Percentiles rank a stretch among this genome's conserved stretches.
Evolutionary conservation across 2,797 vertebrate genomes (phyloP).

Genomic region (Crypturellus tataupa): DNA sequence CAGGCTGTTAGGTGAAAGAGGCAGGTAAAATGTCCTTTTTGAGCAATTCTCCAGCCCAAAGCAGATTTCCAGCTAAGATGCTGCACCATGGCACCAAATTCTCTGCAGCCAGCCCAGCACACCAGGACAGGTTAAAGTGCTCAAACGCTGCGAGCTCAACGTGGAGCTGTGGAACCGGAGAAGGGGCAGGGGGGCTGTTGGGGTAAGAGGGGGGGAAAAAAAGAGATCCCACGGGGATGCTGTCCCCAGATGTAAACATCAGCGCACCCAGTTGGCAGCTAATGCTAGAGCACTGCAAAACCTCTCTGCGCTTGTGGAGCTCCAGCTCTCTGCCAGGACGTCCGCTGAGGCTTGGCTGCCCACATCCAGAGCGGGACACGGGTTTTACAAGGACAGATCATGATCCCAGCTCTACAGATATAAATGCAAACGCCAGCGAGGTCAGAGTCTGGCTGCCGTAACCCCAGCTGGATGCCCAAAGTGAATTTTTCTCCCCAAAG

Average conservation of each 20-base stretch:
- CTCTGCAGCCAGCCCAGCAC: conserved; percentile 32
- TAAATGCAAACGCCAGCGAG: not conserved
- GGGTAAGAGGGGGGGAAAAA: not conserved
- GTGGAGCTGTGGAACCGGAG: conserved; percentile 18
- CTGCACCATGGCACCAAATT: conserved; percentile 7
- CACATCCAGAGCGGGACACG: not conserved
- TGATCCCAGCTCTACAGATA: not conserved
- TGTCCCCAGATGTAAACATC: conserved; percentile 26
- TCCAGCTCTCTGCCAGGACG: conserved; percentile 9
- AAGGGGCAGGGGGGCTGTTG: not conserved
- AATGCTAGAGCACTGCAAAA: conserved; percentile 31
- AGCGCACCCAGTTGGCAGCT: conserved; percentile 32
- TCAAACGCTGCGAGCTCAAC: conserved; percentile 47
- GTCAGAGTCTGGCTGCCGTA: not conserved
- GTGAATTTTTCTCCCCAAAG: not conserved
- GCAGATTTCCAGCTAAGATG: conserved; percentile 5
- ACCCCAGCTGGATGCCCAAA: not conserved
- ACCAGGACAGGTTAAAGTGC: conserved; percentile 37
- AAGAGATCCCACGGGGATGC: not conserved
- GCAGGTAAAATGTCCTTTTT: not conserved
- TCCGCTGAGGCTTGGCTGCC: not conserved
- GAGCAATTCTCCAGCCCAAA: conserved; percentile 21
- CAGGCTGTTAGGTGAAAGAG: not conserved
- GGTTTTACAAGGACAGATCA: conserved; percentile 12
- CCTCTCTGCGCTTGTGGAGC: not conserved